These are phyloP conservation scores for Eupithecia subfuscata DNA, from an alignment of 2,888 invertebrate genomes.

Conservation along the genomic window DNA sequence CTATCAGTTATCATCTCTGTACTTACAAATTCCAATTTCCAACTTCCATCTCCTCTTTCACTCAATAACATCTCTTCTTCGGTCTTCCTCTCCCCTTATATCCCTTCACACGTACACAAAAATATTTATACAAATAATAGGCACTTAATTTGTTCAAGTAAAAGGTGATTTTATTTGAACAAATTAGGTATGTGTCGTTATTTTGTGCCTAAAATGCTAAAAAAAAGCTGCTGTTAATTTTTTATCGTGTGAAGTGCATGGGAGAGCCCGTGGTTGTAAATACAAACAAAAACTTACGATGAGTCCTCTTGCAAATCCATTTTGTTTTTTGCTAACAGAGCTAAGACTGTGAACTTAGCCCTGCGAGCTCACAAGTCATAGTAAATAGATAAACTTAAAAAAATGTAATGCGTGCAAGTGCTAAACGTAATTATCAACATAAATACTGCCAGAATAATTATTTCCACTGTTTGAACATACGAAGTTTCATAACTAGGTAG, in stretches of 20 bases:
- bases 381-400: background rate
- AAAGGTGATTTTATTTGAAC: no score
- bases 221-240: no score
- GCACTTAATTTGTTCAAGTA: no score
- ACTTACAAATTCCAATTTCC: no score
- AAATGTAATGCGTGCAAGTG: background rate
- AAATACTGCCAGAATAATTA: background rate
- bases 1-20: no score
- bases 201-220: no score
- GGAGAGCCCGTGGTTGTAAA: background rate
- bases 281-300: background rate
- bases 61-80: no score
- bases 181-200: no score
- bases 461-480: background rate
- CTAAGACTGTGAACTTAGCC: background rate
- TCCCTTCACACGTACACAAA: no score
- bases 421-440: background rate
- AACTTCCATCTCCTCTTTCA: no score
- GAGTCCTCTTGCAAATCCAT: background rate
- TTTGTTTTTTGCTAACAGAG: slow-evolving; percentile 1
- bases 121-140: no score
- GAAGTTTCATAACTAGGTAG: background rate
- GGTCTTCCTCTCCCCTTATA: no score
- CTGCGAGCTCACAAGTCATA: slow-evolving; percentile 7
- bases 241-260: background rate